Evolutionary conservation across 2,888 invertebrate genomes (phyloP), one percentile per base, ranked within the genome.

Genomic region (Aphelenchoides bicaudatus): DNA sequence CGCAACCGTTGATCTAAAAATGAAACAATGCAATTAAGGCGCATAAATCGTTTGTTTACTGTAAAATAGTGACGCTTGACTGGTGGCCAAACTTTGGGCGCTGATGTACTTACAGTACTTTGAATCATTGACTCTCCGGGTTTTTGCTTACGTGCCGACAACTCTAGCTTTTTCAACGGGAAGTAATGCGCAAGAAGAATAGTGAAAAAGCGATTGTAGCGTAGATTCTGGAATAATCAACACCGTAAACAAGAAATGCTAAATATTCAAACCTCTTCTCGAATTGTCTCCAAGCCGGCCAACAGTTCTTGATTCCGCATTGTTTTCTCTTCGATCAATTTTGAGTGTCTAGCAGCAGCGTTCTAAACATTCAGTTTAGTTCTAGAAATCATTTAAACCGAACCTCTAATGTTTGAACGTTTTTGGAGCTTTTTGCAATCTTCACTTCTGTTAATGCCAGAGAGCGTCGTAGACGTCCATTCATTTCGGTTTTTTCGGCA

Each of bases 31-130:
- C 16, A 5, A 6, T 4, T 5, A 51, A 48, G 37, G 16, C 3
- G 8, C 39, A 21, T 38, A n/a, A n/a, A n/a, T n/a, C n/a, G 30
- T 10, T 4, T 13, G 23, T 19, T 5, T 21, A 56, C 57, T 21
- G 57, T 57, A 23, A 53, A 56, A 31, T 57, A 56, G 25, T 31
- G 38, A 28, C 52, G 50, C 21, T 51, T 51, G 13, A 51, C 52
- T 30, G 52, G 52, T 13, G 52, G 52, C 52, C 52, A 51, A n/a
- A 21, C 23, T 30, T 51, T 31, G 5, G 19, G n/a, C 16, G 43
- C 23, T 25, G 43, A 8, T 8, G 43, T 25, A 19, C 10, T 43
- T 25, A 8, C 21, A 19, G 16, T 43, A n/a, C 10, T n/a, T 28
- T 28, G 49, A 27, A 30, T 8, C 6, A 31, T 48, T 10, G 37